phyloP scores from a whole-genome alignment of 2,113 vertebrate genomes.

The Dasyornis broadbenti region DNA sequence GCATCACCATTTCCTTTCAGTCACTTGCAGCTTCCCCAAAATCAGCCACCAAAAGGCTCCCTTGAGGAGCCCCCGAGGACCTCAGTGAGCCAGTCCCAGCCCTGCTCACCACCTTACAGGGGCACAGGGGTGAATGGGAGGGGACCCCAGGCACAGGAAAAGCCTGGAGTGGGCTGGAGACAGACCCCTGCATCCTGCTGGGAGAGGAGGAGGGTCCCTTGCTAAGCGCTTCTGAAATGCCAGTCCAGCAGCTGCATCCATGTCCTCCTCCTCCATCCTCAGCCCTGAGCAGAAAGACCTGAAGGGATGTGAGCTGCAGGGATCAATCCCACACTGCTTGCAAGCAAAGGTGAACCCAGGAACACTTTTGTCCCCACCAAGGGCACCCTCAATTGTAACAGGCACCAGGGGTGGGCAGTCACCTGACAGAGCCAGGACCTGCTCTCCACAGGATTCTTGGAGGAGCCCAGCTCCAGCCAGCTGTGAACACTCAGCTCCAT shows the following conservation, averaged over 20 bases:
- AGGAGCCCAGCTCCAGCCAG: background rate
- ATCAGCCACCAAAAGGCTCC: background rate
- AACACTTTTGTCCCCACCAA: background rate
- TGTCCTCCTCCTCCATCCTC: background rate
- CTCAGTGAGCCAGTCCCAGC: background rate
- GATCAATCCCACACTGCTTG: background rate
- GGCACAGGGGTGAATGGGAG: background rate
- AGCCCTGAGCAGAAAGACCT: background rate
- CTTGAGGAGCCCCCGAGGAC: background rate
- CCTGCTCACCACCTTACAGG: background rate
- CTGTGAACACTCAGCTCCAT: background rate
- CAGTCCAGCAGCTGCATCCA: accelerated
- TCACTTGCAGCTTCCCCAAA: background rate
- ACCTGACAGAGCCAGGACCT: background rate
- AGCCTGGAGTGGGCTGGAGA: background rate
- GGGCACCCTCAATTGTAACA: accelerated
- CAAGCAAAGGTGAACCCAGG: background rate
- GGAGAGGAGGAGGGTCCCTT: background rate
- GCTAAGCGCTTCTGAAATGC: background rate
- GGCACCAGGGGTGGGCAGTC: background rate
- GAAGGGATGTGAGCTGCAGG: background rate
- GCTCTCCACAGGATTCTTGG: background rate
- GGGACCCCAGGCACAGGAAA: background rate
- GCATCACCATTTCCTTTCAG: background rate
- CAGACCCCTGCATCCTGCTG: background rate